phyloP scores from a whole-genome alignment of 2,888 invertebrate genomes.

The Matsumyia berberina region DNA sequence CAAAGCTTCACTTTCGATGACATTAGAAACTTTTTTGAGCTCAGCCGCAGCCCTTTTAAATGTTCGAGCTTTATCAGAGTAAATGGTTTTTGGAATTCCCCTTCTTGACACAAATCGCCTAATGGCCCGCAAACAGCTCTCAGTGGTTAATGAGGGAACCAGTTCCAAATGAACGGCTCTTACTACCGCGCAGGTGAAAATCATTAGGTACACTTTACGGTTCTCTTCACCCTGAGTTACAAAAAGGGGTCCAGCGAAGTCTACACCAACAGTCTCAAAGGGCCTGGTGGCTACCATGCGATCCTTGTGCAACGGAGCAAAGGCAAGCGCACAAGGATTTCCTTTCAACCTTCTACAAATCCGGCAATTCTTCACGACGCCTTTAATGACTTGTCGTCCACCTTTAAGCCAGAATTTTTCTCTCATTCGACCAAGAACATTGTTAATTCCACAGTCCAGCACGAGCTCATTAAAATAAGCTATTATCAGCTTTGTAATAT shows the following conservation, averaged over 20 bases:
- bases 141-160: conserved; percentile 30
- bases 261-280: conserved; percentile 41
- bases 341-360: conserved; percentile 25
- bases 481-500: conserved; percentile 37
- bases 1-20: background rate
- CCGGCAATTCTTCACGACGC: conserved; percentile 6
- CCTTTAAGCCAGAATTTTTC: conserved; percentile 48
- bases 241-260: conserved; percentile 44
- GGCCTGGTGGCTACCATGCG: conserved; percentile 23
- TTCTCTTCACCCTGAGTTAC: background rate
- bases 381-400: conserved; percentile 40
- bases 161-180: conserved; percentile 50
- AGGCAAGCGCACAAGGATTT: conserved; percentile 39
- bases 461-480: conserved; percentile 49
- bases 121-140: conserved; percentile 43
- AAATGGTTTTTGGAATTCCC: background rate
- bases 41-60: background rate
- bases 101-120: conserved; percentile 20
- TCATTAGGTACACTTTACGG: conserved; percentile 40
- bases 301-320: conserved; percentile 35
- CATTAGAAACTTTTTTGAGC: no score
- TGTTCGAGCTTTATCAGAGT: background rate
- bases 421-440: conserved; percentile 30
- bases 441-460: conserved; percentile 51
- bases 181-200: conserved; percentile 52